Base-by-base conservation (phyloP, 1,140 invertebrate species). In the Meteorus sp. region DNA sequence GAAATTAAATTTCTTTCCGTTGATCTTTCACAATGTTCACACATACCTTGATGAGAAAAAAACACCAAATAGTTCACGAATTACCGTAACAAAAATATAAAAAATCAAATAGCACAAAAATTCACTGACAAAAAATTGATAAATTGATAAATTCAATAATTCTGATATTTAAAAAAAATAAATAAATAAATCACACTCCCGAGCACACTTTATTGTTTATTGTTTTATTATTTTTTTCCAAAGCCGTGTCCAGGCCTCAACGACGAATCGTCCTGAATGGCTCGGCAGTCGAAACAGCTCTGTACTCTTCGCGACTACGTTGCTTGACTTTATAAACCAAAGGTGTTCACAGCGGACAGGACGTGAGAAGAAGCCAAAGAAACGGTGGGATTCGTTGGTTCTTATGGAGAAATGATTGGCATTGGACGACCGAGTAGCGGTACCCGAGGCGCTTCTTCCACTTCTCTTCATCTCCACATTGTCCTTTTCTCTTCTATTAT, bases 271-370 rank as follows among this genome's bases (percentile, higher is more conserved):
- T 77, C 72, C 70, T 76, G 70, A n/a, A 73, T 75, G 67, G 71
- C 66, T 75, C 61, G 72, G 68, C 75, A 76, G 77, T 74, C 73
- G 76, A 69, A 70, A 76, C 76, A 70, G 73, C 67, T 80, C 78
- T 80, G 78, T 80, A 76, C 73, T 72, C 65, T 70, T 66, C 66
- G 67, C 72, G 66, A 71, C 68, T 69, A 62, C 65, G 68, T 69
- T 66, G 64, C 66, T 75, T 71, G 74, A 77, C 75, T 80, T 80
- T 80, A 79, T 80, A 79, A 79, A 79, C 76, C 72, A 57, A 64
- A 17, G 67, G 60, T 20, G 60, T 68, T 37, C 41, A 63, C 58
- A 69, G 59, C 57, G 54, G 62, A 52, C 64, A 64, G 65, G 62
- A 60, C 61, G 63, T 62, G 69, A n/a, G n/a, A 61, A 65, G 57